phyloP scores from a whole-genome alignment of 2,888 invertebrate species.

The Sinopyrophorus schimmeli region DNA sequence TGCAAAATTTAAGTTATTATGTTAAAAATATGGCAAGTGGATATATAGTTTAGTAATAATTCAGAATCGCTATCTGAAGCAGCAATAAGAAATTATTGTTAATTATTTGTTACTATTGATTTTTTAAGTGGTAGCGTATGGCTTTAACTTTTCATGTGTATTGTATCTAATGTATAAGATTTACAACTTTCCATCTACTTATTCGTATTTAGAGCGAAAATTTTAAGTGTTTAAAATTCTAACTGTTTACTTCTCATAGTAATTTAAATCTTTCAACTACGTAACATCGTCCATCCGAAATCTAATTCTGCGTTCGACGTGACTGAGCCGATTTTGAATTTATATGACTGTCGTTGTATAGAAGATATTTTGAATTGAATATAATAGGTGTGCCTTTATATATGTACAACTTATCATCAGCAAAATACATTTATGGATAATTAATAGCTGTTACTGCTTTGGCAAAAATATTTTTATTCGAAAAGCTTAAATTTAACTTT shows the following conservation, averaged over 20 bases:
- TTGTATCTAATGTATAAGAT: no score
- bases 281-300: constrained; percentile 6
- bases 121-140: not conserved
- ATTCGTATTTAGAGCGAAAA: no score
- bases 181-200: no score
- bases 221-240: constrained; percentile 26
- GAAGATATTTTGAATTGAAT: constrained; percentile 30
- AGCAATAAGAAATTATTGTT: no score
- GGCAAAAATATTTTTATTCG: no score
- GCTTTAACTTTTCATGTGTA: no score
- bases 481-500: no score
- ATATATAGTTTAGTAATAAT: no score
- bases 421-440: constrained; percentile 9
- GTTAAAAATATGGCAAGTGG: no score
- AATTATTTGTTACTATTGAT: not conserved
- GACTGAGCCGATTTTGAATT: constrained; percentile 25
- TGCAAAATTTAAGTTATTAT: no score
- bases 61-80: no score
- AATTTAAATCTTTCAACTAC: not conserved
- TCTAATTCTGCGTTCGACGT: constrained; percentile 10
- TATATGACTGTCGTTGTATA: constrained; percentile 25
- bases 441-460: no score
- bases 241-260: constrained; percentile 16
- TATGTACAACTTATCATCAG: constrained; percentile 42
- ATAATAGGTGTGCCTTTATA: constrained; percentile 55